phyloP scores from a whole-genome alignment of 2,797 vertebrate genomes.

The Macropodus opercularis region DNA sequence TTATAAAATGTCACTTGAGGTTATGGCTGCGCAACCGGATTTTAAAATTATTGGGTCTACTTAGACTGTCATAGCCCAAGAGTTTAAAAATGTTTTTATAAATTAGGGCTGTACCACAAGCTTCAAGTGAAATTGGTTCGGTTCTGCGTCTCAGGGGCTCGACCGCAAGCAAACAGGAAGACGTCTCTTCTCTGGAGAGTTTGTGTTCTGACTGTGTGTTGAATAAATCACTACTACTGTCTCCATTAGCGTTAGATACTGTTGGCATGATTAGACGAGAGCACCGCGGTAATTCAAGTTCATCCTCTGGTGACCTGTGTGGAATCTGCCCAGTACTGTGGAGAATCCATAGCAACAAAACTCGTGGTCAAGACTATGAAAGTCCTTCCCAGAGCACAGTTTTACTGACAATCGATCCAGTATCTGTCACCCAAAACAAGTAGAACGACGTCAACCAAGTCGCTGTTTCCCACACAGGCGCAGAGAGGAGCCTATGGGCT shows the following conservation, averaged over 20 bases:
- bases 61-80: not conserved
- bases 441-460: not conserved
- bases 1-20: constrained; percentile 36
- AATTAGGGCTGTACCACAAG: not conserved
- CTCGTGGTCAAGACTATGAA: too few relatives aligned
- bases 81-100: not conserved
- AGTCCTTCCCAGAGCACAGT: too few relatives aligned
- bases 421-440: constrained; percentile 2
- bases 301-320: too few relatives aligned
- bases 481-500: not conserved
- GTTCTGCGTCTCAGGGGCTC: not conserved
- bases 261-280: too few relatives aligned
- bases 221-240: too few relatives aligned
- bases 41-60: not conserved
- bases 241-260: too few relatives aligned
- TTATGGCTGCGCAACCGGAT: constrained; percentile 2
- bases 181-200: too few relatives aligned
- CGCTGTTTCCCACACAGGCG: not conserved
- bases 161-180: not conserved
- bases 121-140: not conserved
- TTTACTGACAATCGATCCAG: too few relatives aligned
- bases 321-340: too few relatives aligned
- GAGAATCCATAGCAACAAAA: too few relatives aligned
- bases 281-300: too few relatives aligned
- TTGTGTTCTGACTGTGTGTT: too few relatives aligned